A percentile compares a stretch with the other conserved stretches of the same genome.
phyloP scores from a whole-genome alignment of 2,888 invertebrate species.

The Ophonus ardosiacus region DNA sequence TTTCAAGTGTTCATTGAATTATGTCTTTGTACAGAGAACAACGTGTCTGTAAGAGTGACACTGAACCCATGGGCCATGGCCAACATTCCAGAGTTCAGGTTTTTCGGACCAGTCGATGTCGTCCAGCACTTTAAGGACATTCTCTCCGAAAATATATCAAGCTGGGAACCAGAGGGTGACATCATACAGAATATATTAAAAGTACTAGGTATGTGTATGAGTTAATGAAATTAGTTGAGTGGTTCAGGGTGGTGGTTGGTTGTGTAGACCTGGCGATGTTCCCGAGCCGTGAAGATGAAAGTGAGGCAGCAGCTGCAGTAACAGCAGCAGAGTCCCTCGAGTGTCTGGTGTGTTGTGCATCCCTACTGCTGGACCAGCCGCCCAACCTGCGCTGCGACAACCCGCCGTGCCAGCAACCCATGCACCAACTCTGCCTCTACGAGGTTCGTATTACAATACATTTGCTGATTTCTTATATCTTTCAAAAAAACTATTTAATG shows the following conservation, averaged over 20 bases:
- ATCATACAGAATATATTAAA: conserved; percentile 52
- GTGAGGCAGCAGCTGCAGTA: not conserved
- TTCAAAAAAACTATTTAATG: too few species aligned
- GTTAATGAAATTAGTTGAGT: not conserved
- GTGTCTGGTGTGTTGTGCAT: not conserved
- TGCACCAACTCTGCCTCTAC: not conserved
- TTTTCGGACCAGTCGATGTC: conserved; percentile 29
- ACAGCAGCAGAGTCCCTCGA: not conserved
- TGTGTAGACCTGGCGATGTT: not conserved
- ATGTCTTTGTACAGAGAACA: conserved; percentile 3
- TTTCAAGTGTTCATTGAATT: not conserved
- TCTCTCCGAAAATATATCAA: conserved; percentile 44
- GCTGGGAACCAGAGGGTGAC: conserved; percentile 47
- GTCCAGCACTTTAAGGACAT: conserved; percentile 3
- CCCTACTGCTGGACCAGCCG: not conserved
- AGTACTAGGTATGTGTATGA: conserved; percentile 29
- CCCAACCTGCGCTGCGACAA: not conserved
- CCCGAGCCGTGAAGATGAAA: not conserved
- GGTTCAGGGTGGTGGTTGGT: not conserved
- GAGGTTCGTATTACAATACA: not conserved
- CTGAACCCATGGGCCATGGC: conserved; percentile 51
- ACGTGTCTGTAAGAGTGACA: conserved; percentile 11
- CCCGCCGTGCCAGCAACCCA: not conserved
- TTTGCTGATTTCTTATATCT: too few species aligned
- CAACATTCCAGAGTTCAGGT: conserved; percentile 44